Conservation (phyloP, 2,888 invertebrate species). For the Eucriotettix oculatus region DNA sequence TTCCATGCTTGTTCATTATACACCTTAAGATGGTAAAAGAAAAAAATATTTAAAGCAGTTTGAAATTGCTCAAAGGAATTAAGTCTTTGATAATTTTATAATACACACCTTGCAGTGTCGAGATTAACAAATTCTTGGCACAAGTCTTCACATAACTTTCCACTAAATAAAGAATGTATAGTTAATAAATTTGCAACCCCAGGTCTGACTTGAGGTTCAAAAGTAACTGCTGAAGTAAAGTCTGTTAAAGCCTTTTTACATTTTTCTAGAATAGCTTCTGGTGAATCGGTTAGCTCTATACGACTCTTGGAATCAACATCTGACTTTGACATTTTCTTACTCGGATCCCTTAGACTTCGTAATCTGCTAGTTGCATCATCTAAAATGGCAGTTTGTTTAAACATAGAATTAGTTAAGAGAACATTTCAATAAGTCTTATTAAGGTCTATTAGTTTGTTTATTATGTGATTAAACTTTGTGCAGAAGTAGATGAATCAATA, state of each 20-base stretch:
- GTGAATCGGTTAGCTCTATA: conserved; percentile 61
- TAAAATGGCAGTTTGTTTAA: too few species aligned
- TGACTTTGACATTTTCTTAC: conserved; percentile 97
- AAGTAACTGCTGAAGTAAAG: conserved; percentile 65
- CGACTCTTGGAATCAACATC: conserved; percentile 59
- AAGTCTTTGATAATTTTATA: too few species aligned
- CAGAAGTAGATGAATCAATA: too few species aligned
- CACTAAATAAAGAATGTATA: conserved; percentile 62
- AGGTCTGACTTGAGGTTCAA: conserved; percentile 57
- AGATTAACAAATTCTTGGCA: conserved; percentile 44
- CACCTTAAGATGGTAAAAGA: too few species aligned
- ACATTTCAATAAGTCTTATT: too few species aligned
- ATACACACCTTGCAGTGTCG: conserved; percentile 53
- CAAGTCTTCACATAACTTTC: conserved; percentile 46
- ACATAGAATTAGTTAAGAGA: too few species aligned
- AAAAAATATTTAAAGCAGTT: too few species aligned
- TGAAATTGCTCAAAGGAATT: too few species aligned
- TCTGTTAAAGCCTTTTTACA: conserved; percentile 85
- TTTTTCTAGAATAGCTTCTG: conserved; percentile 50
- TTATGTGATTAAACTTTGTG: too few species aligned
- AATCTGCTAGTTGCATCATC: conserved; percentile 22
- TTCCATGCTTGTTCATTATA: too few species aligned
- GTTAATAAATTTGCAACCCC: conserved; percentile 81
- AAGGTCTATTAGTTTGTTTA: too few species aligned
- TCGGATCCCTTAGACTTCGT: conserved; percentile 70